These are phyloP conservation scores for Alloplasta piceator DNA, from an alignment of 2,888 invertebrate genomes.

Conservation along the genomic window DNA sequence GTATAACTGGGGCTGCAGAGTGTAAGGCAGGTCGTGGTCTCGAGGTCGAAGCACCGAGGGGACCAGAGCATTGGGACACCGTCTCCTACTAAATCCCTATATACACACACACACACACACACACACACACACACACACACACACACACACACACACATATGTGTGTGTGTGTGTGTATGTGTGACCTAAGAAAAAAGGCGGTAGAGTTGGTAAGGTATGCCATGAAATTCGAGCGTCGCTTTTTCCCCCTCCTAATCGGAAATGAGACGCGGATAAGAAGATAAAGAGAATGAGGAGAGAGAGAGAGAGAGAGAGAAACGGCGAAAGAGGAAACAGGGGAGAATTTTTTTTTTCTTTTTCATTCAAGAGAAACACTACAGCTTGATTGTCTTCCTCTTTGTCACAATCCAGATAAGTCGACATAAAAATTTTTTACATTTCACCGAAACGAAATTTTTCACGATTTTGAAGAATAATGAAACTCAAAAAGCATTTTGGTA, in stretches of 20 bases:
- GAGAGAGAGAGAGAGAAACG: not conserved
- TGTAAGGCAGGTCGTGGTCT: constrained; percentile 55
- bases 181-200: constrained; percentile 6
- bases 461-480: no score
- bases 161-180: not conserved
- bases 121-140: not conserved
- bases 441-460: no score
- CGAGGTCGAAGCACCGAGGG: constrained; percentile 33
- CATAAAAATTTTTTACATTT: no score
- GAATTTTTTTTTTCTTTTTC: constrained; percentile 14
- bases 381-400: no score
- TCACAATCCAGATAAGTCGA: no score
- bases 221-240: constrained; percentile 36
- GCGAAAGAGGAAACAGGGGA: not conserved
- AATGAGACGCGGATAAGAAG: constrained; percentile 15
- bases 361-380: constrained; percentile 19
- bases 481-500: no score
- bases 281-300: constrained; percentile 9
- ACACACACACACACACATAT: constrained; percentile 4
- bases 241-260: constrained; percentile 37
- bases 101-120: not conserved
- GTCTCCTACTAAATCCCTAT: constrained; percentile 34
- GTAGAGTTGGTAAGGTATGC: constrained; percentile 37
- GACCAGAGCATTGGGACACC: constrained; percentile 25
- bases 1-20: constrained; percentile 22